Evolutionary conservation across 2,113 vertebrate genomes (phyloP), one percentile per base, ranked within the genome.

Genomic region (Coptodon bakossiorum): DNA sequence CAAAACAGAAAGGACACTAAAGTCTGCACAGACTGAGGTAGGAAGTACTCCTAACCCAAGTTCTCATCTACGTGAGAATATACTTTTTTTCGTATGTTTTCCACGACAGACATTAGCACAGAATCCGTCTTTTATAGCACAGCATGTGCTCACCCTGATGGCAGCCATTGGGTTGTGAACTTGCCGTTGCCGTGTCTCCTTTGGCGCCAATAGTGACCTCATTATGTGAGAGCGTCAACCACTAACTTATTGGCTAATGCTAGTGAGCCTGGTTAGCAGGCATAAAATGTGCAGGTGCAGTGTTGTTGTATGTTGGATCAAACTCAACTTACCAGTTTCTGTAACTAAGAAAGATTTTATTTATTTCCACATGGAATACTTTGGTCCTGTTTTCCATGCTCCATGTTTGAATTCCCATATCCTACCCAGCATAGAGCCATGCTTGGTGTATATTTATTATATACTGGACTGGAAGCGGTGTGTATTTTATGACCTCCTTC

Each of bases 391-490:
- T 66, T 50, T 50, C 9, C 45, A 36, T 66, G 40, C 24, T 29
- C 43, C 24, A 50, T 52, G 27, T 78, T 52, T 78, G 45, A 19
- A 19, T 76, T 34, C 45, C 29, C 48, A 78, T 12, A 13, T 31
- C 27, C 71, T 50, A 19, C 3, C 24, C 2, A 48, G 16, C 24
- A 5, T 11, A 45, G 24, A 48, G 24, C 16, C 45, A 12, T 78
- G 6, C 43, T 12, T 31, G 27, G 24, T 50, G 14, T 29, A 19
- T 11, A 0, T 48, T 48, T 76, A 0, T 76, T 27, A 17, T 19
- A 5, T 31, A n/a, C 45, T 31, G 27, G 24, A 19, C 16, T 50
- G 43, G 24, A 31, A 19, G 43, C 2, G 0, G 6, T 50, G 27
- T n/a, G 29, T n/a, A 1, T 52, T 19, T 50, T 13, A 78, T 1